Conservation (phyloP, 2,888 invertebrate genomes). For the Balanococcus diminutus region DNA sequence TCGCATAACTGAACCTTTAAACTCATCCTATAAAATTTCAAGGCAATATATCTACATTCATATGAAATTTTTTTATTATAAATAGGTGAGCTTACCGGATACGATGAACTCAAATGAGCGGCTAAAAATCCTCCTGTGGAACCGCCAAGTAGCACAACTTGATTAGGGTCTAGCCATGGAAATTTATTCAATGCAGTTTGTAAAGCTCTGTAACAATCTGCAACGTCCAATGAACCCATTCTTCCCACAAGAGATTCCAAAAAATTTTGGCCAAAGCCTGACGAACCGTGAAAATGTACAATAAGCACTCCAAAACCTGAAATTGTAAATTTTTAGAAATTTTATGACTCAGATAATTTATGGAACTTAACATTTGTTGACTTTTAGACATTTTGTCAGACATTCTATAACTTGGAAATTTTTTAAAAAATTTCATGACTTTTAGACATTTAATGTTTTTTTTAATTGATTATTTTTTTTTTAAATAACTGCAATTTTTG, state of each 20-base stretch:
- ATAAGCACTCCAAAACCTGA: conserved; percentile 41
- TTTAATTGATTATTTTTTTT: no score
- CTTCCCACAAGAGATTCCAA: not conserved
- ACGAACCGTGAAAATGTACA: conserved; percentile 3
- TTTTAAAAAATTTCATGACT: no score
- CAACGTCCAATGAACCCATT: conserved; percentile 16
- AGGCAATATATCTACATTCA: no score
- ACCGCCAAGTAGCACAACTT: conserved; percentile 77
- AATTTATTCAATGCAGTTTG: conserved; percentile 80
- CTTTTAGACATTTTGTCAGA: no score
- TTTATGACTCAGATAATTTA: no score
- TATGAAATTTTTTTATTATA: not conserved
- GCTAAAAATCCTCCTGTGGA: conserved; percentile 91
- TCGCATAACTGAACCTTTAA: conserved; percentile 74
- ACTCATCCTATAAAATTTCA: conserved; percentile 64
- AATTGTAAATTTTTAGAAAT: not conserved
- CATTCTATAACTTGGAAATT: no score
- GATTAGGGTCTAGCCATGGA: conserved; percentile 67
- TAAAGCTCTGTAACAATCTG: conserved; percentile 72
- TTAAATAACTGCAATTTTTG: no score
- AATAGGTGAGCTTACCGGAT: conserved; percentile 67
- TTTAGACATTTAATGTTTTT: no score
- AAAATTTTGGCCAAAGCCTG: not conserved
- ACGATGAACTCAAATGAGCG: conserved; percentile 81
- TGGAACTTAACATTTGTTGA: no score